Conservation (phyloP, 2,797 vertebrate species). For the Austrolebias charrua region DNA sequence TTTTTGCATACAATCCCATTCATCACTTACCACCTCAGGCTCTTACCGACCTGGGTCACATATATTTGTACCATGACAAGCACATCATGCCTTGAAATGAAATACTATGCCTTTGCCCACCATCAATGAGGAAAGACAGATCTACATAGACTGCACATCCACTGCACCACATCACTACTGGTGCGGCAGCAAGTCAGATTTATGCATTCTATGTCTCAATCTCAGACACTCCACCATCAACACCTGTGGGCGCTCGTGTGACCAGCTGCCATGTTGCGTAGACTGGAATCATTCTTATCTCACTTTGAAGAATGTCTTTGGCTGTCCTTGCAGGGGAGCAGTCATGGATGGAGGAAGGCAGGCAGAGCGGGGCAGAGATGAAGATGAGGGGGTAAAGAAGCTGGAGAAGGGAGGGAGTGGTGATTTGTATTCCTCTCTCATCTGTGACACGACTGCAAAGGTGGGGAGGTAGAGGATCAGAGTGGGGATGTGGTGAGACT, state of each 20-base stretch:
- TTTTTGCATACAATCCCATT: slow-evolving; percentile 12
- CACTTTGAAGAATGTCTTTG: slow-evolving; percentile 76
- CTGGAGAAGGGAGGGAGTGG: slow-evolving; percentile 23
- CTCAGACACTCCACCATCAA: slow-evolving; percentile 38
- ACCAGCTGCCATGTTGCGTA: slow-evolving; percentile 56
- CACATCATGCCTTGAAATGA: slow-evolving; percentile 6
- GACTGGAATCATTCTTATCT: slow-evolving; percentile 70
- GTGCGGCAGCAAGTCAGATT: slow-evolving; percentile 55
- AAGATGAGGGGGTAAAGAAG: slow-evolving; percentile 24
- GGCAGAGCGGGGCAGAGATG: slow-evolving; percentile 34
- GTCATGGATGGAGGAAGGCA: slow-evolving; percentile 64
- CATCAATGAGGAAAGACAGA: slow-evolving; percentile 43
- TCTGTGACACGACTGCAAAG: slow-evolving; percentile 62
- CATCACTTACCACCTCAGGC: slow-evolving; percentile 11
- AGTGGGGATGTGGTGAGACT: slow-evolving; percentile 46
- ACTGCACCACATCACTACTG: slow-evolving; percentile 18
- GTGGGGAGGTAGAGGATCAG: slow-evolving; percentile 49
- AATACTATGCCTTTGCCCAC: background rate
- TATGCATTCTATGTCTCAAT: slow-evolving; percentile 62
- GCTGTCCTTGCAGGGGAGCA: slow-evolving; percentile 78
- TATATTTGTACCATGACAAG: slow-evolving; percentile 42
- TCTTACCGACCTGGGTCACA: slow-evolving; percentile 34
- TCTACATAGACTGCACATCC: slow-evolving; percentile 24
- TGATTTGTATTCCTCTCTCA: slow-evolving; percentile 82
- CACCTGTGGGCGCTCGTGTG: slow-evolving; percentile 26